A percentile compares a stretch with the other conserved stretches of the same genome.
Evolutionary conservation across 2,888 invertebrate genomes (phyloP).

Genomic region (Chrysolina americana): DNA sequence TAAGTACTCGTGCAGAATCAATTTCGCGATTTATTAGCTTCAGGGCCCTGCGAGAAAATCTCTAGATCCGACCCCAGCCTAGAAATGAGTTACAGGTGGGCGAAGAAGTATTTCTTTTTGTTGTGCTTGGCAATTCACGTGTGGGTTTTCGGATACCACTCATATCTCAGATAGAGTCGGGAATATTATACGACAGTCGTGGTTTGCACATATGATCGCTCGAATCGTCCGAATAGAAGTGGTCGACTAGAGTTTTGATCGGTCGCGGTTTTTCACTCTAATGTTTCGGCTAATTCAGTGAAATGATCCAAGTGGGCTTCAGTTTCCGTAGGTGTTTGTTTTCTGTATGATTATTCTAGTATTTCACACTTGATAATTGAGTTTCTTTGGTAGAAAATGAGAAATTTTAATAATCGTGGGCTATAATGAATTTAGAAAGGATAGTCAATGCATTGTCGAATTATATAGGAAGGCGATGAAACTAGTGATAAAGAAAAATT

Average conservation of each 20-base stretch:
- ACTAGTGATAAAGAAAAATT: too few relatives aligned
- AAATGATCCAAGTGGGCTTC: conserved; percentile 26
- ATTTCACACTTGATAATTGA: not conserved
- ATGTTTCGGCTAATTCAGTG: not conserved
- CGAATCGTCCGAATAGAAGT: conserved; percentile 40
- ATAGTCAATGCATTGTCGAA: too few relatives aligned
- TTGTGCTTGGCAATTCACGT: conserved; percentile 62
- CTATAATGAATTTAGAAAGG: too few relatives aligned
- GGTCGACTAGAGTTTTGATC: conserved; percentile 10
- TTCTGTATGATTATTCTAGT: not conserved
- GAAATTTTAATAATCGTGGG: too few relatives aligned
- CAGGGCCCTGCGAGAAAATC: conserved; percentile 3
- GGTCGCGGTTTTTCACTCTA: conserved; percentile 3
- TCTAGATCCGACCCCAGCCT: conserved; percentile 27
- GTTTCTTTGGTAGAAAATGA: too few relatives aligned
- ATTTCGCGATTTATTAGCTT: conserved; percentile 12
- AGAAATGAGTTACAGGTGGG: conserved; percentile 61
- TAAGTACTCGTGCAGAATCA: not conserved
- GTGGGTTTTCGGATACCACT: conserved; percentile 65
- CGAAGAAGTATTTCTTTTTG: conserved; percentile 57
- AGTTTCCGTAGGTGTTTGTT: conserved; percentile 30
- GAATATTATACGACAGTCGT: conserved; percentile 60
- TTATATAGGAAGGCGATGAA: too few relatives aligned
- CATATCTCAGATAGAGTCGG: conserved; percentile 58
- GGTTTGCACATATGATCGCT: conserved; percentile 59